Conservation (phyloP, 2,113 vertebrate genomes). For the Noctilio leporinus region DNA sequence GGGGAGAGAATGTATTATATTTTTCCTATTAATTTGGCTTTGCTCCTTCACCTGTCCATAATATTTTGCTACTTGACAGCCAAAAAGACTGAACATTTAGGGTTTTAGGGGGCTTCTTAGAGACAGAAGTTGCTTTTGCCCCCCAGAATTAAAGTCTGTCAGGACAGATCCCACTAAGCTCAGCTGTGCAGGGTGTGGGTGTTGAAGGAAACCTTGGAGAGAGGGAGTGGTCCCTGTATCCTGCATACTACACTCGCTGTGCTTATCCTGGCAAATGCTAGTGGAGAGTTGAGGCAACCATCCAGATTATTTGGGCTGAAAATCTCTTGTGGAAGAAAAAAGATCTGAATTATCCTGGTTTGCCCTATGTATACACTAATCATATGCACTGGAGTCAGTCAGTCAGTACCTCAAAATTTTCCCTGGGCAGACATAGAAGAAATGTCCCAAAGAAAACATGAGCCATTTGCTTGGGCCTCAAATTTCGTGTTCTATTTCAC, state of each 20-base stretch:
- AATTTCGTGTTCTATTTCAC: conserved; percentile 63
- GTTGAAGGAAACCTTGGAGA: conserved; percentile 56
- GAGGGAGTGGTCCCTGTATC: conserved; percentile 60
- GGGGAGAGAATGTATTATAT: background rate
- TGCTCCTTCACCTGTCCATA: background rate
- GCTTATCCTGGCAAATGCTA: conserved; percentile 71
- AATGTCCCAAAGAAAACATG: conserved; percentile 68
- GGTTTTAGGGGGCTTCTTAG: background rate
- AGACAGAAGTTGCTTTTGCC: conserved; percentile 33
- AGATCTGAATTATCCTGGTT: conserved; percentile 65
- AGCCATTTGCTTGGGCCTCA: conserved; percentile 56
- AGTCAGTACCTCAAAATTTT: conserved; percentile 65
- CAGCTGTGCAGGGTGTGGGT: conserved; percentile 45
- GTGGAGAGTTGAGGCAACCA: conserved; percentile 63
- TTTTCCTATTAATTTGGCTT: conserved; percentile 10
- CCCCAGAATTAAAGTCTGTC: conserved; percentile 21
- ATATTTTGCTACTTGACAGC: conserved; percentile 3
- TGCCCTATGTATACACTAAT: conserved; percentile 71
- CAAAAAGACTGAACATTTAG: conserved; percentile 21
- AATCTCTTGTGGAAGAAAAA: conserved; percentile 67
- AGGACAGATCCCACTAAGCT: conserved; percentile 33
- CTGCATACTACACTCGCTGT: conserved; percentile 49
- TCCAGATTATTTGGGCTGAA: conserved; percentile 65
- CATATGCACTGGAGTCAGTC: conserved; percentile 60
- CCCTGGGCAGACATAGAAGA: conserved; percentile 53